Percentiles rank a stretch among this genome's conserved stretches.
Evolutionary conservation across 2,113 vertebrate species (phyloP).

Genomic region (Labrus mixtus): DNA sequence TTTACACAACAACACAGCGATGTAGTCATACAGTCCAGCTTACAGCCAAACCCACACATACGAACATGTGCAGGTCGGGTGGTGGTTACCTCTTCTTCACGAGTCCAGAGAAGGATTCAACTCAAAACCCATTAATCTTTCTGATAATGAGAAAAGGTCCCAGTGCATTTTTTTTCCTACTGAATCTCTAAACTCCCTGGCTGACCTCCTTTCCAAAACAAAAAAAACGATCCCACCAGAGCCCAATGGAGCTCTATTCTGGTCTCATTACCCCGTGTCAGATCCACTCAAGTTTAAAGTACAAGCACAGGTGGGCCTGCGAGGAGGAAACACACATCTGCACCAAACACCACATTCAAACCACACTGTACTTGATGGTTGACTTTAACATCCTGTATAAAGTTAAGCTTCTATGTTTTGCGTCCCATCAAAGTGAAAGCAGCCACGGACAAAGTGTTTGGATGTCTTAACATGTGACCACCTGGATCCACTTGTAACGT

Average conservation of each 20-base stretch:
- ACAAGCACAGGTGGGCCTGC: constrained; percentile 26
- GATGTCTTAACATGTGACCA: too few relatives aligned
- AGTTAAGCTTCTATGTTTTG: not conserved
- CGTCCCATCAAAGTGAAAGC: too few relatives aligned
- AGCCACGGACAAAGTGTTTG: too few relatives aligned
- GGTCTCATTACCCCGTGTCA: constrained; percentile 38
- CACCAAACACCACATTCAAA: not conserved
- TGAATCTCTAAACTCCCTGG: constrained; percentile 67
- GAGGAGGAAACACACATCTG: not conserved
- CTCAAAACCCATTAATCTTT: constrained; percentile 63
- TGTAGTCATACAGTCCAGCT: constrained; percentile 16
- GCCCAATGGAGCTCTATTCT: constrained; percentile 69
- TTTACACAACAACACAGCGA: constrained; percentile 22
- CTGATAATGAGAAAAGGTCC: constrained; percentile 71
- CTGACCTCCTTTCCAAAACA: constrained; percentile 71
- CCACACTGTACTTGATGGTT: not conserved
- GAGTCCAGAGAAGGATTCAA: constrained; percentile 18
- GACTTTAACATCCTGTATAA: not conserved
- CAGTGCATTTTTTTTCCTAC: constrained; percentile 65
- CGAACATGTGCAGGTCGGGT: constrained; percentile 7
- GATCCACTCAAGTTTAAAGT: constrained; percentile 60
- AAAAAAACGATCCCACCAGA: constrained; percentile 67
- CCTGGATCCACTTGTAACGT: too few relatives aligned
- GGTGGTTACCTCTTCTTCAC: constrained; percentile 1
- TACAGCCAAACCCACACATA: constrained; percentile 13